Percentiles rank a stretch among this genome's conserved stretches.
Evolutionary conservation across 2,113 vertebrate species (phyloP).

Genomic region (Syngnathus scovelli): DNA sequence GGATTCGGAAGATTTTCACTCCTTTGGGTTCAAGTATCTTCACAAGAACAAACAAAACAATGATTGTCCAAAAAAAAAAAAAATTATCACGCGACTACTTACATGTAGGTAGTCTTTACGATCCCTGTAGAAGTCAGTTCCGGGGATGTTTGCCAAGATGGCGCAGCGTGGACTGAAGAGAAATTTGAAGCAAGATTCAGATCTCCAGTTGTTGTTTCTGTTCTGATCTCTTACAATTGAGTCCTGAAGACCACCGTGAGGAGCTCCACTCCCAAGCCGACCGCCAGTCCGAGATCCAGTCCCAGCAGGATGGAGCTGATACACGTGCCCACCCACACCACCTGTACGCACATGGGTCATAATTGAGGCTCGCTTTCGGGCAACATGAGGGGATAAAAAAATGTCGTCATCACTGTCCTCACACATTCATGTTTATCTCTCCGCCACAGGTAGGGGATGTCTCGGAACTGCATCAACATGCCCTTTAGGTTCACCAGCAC

Average conservation of each 20-base stretch:
- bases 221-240: constrained; percentile 79
- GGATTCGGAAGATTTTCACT: constrained; percentile 90
- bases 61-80: no score
- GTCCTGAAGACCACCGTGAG: constrained; percentile 84
- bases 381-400: no score
- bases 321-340: constrained; percentile 86
- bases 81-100: constrained; percentile 48
- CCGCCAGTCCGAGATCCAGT: constrained; percentile 82
- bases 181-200: constrained; percentile 22
- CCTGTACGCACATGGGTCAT: constrained; percentile 53
- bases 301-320: constrained; percentile 78
- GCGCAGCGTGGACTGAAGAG: constrained; percentile 82
- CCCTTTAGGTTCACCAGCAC: no score
- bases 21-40: constrained; percentile 87
- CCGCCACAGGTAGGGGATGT: no score
- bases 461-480: no score
- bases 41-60: no score
- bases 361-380: no score
- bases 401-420: no score
- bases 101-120: constrained; percentile 84
- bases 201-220: no score
- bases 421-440: no score
- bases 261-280: constrained; percentile 82
- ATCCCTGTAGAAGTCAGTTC: constrained; percentile 91
- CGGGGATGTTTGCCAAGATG: constrained; percentile 81